These are phyloP conservation scores for Galerucella pusilla DNA, from an alignment of 2,888 invertebrate genomes.

Conservation along the genomic window DNA sequence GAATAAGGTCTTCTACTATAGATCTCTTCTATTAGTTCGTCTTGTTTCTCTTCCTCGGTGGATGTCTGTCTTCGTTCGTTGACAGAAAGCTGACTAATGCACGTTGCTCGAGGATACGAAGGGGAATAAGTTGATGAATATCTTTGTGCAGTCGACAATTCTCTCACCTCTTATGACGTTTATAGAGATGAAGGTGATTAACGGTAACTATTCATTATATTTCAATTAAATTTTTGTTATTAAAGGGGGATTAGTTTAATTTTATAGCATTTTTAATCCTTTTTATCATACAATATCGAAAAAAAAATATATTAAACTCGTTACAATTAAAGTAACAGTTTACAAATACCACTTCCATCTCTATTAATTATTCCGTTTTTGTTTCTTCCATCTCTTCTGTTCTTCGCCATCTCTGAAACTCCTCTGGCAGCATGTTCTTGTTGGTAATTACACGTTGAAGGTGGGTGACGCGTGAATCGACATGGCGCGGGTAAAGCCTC, in stretches of 20 bases:
- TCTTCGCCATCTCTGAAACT: slow-evolving; percentile 6
- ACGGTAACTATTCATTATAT: neutral
- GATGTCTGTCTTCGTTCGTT: slow-evolving; percentile 29
- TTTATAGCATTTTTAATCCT: no score
- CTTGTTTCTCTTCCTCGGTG: slow-evolving; percentile 15
- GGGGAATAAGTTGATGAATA: slow-evolving; percentile 28
- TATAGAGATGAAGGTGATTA: slow-evolving; percentile 12
- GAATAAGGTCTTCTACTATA: slow-evolving; percentile 2
- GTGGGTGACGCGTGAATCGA: slow-evolving; percentile 31
- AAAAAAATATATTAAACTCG: no score
- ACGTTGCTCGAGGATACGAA: slow-evolving; percentile 33
- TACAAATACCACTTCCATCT: neutral
- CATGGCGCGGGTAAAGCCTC: slow-evolving; percentile 15
- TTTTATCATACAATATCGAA: no score
- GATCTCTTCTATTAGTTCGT: neutral
- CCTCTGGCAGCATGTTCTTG: slow-evolving; percentile 28
- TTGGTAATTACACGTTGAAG: slow-evolving; percentile 26
- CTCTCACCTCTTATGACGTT: slow-evolving; percentile 30
- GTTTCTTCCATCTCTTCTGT: slow-evolving; percentile 2
- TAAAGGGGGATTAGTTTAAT: no score
- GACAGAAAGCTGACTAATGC: slow-evolving; percentile 45
- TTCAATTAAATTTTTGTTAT: neutral
- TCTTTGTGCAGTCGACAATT: slow-evolving; percentile 31
- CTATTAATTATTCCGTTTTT: slow-evolving; percentile 3
- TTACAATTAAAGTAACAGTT: neutral